These are phyloP conservation scores for Drymonia ruficornis DNA, from an alignment of 2,888 invertebrate genomes.

Conservation along the genomic window DNA sequence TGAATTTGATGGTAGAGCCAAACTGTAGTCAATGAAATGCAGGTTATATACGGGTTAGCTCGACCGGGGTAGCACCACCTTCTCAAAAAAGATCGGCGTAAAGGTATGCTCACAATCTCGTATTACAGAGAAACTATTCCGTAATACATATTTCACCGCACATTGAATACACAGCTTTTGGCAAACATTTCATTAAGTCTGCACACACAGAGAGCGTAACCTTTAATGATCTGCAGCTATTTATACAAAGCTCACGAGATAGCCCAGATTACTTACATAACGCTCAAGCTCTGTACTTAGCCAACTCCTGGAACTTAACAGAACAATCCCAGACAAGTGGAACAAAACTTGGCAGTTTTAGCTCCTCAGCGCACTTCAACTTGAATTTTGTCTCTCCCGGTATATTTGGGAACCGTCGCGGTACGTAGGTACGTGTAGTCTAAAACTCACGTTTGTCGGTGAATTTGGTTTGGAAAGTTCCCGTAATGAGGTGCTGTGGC, in stretches of 20 bases:
- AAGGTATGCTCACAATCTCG: too few relatives aligned
- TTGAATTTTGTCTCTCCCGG: slow-evolving; percentile 7
- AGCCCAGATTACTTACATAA: not conserved
- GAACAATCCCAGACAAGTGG: slow-evolving; percentile 5
- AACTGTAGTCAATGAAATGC: too few relatives aligned
- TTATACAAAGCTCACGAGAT: not conserved
- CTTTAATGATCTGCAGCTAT: not conserved
- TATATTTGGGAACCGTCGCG: not conserved
- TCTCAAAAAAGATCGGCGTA: too few relatives aligned
- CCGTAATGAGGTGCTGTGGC: slow-evolving; percentile 1
- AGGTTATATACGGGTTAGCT: too few relatives aligned
- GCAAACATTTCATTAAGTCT: too few relatives aligned
- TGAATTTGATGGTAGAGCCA: too few relatives aligned
- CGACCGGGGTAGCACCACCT: too few relatives aligned
- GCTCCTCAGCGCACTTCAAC: slow-evolving; percentile 2
- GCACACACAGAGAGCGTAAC: too few relatives aligned
- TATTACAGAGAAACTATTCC: too few relatives aligned
- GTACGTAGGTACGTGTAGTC: not conserved
- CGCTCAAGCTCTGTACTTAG: slow-evolving; percentile 1
- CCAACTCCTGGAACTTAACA: slow-evolving; percentile 1
- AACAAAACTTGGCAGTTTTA: slow-evolving; percentile 11
- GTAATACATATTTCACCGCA: too few relatives aligned
- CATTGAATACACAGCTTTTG: too few relatives aligned
- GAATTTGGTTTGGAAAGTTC: slow-evolving; percentile 3
- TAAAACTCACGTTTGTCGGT: not conserved